These are phyloP conservation scores for Euzophera pinguis DNA, from an alignment of 2,888 invertebrate genomes.

Conservation along the genomic window DNA sequence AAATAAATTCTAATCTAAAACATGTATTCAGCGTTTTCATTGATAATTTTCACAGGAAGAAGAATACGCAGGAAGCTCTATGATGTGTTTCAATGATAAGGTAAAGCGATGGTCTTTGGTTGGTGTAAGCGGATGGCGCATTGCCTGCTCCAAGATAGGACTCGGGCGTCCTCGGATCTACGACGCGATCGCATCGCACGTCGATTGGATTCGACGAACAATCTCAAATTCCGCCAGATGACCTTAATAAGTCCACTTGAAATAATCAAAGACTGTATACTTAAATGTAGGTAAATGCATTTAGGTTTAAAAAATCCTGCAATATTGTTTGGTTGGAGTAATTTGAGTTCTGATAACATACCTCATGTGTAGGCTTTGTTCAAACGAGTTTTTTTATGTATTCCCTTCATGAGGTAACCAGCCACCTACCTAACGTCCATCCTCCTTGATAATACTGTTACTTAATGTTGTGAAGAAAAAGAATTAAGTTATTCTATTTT, in stretches of 20 bases:
- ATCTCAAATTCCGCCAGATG: constrained; percentile 78
- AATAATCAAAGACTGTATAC: constrained; percentile 45
- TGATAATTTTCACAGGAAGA: constrained; percentile 82
- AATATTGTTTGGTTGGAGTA: neutral
- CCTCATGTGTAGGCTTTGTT: too few relatives aligned
- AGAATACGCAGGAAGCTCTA: constrained; percentile 92
- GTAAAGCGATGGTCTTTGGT: constrained; percentile 87
- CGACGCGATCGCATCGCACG: constrained; percentile 89
- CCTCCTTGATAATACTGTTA: too few relatives aligned
- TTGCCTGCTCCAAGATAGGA: constrained; percentile 89
- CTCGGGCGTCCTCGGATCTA: constrained; percentile 89
- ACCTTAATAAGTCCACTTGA: constrained; percentile 31
- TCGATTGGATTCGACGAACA: constrained; percentile 91
- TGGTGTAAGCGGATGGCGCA: constrained; percentile 92
- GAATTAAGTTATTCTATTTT: too few relatives aligned
- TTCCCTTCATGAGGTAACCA: too few relatives aligned
- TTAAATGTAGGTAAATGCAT: neutral
- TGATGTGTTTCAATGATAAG: constrained; percentile 87
- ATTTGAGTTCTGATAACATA: too few relatives aligned
- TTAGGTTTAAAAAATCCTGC: neutral
- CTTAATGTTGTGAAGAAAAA: too few relatives aligned
- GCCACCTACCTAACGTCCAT: too few relatives aligned
- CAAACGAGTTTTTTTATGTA: too few relatives aligned
- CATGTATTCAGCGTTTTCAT: too few relatives aligned
- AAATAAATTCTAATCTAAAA: too few relatives aligned